Base-by-base conservation (phyloP, 1,140 invertebrate species). In the Scaptomyza graminum region DNA sequence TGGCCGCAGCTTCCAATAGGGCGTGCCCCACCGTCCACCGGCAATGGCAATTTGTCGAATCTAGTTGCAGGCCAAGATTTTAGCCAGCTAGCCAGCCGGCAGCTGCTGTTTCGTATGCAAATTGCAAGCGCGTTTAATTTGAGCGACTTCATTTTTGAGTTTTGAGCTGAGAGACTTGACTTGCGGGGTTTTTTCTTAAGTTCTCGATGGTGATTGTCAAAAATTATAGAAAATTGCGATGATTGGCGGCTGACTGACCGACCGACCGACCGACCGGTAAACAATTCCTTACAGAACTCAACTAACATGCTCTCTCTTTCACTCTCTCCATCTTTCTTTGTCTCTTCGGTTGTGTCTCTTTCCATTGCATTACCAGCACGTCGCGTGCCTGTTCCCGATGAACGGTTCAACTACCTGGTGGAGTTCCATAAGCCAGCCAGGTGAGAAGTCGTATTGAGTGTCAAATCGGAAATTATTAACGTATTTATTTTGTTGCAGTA, bases 371-470 rank as follows among this genome's bases (percentile, higher is more conserved):
- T 80, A 47, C 91, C 93, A 91, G 92, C 94, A 99, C 95, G 97
- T 96, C 95, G 98, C 82, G 99, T 99, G 77, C 97, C 98, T n/a
- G 98, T 99, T 5, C 98, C 98, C 6, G 99, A 99, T 93, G 94
- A 95, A 34, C 94, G 99, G 73, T 99, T 95, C 91, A 98, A 99
- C 90, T 99, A 95, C 92, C 94, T 99, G 9, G 96, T 96, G 92
- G 95, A 99, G 70, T 97, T 96, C 92, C 98, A 97, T 93, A 99
- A 99, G 92, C 99, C 99, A 64, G 94, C 93, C 37, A 99, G 98
- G 97, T 99, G 93, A 94, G 93, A 63, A 2, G 12, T 47, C 1
- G 18, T 59, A 57, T 66, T 34, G 43, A 25, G 28, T 57, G 41
- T 34, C 43, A 66, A 56, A 57, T 46, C 34, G 37, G n/a, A 47